phyloP scores from a whole-genome alignment of 2,797 vertebrate species.

The Numenius phaeopus region DNA sequence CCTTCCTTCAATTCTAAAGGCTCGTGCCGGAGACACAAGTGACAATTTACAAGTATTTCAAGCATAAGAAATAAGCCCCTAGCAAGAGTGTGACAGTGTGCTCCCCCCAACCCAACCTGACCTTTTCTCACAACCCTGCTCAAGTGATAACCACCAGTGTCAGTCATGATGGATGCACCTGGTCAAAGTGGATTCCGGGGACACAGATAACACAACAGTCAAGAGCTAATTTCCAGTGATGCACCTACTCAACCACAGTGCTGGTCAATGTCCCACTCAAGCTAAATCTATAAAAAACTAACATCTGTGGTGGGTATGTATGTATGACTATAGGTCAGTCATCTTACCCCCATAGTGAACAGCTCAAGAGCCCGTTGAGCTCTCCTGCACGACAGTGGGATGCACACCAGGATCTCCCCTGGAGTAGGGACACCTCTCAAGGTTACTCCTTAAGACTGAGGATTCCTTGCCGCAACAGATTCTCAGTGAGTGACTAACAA shows the following conservation, averaged over 20 bases:
- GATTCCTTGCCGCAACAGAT: not conserved
- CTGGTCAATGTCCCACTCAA: not conserved
- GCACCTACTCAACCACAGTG: not conserved
- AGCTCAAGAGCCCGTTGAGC: not conserved
- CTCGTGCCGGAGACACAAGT: not conserved
- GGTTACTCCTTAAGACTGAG: not conserved
- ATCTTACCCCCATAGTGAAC: not conserved
- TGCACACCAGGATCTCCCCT: not conserved
- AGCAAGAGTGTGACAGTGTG: not conserved
- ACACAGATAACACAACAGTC: not conserved
- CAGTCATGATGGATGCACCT: not conserved
- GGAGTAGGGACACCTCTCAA: not conserved
- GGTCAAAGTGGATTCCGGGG: not conserved
- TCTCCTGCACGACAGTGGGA: not conserved
- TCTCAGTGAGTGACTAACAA: not conserved
- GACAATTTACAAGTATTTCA: not conserved
- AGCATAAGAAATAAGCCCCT: not conserved
- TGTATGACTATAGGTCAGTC: not conserved
- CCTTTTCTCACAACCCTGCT: not conserved
- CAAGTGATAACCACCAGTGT: not conserved
- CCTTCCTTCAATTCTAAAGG: not conserved
- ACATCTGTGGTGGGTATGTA: not conserved
- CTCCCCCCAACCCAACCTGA: not conserved
- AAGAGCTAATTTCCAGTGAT: not conserved
- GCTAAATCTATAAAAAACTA: not conserved